Base-by-base conservation (phyloP, 2,888 invertebrate genomes). In the Boloria euphrosyne region DNA sequence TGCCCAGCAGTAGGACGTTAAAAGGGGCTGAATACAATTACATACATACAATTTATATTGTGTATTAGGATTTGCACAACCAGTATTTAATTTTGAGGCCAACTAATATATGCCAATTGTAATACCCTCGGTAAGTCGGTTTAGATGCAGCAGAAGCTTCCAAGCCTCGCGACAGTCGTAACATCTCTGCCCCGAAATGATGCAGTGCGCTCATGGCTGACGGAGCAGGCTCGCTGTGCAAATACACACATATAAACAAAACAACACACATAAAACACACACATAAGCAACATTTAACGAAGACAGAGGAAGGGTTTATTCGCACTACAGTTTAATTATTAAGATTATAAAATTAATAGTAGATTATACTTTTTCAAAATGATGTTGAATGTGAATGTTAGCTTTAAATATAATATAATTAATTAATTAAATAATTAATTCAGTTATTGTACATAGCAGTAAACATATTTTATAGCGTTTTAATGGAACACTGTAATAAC, bases 121-220 rank as follows among this genome's bases (percentile, higher is more conserved):
- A 38, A 84, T 91, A 92, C 91, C 91, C 91, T 90, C 83, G 85
- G 80, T 81, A 84, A 72, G 88, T 86, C 77, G 89, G 86, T 87
- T 90, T 90, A 76, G 85, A 83, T 72, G 86, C 89, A 76, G 91
- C 90, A 67, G 95, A 95, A 71, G 95, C 95, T 87, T 96, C 96
- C 76, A 97, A 90, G 70, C 97, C 96, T 71, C 96, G 93, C 31
- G 96, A 96, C 43, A 97, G 93, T 80, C 96, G 96, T 77, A 97
- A 93, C 96, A 97, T 96, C 93, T 97, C 96, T 47, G 96, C 96
- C 63, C 97, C 97, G 83, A 97, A 97, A 82, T 96, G 96, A 84
- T 96, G 96, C 79, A 97, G 92, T 66, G 97, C 97, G 43, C 96
- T 95, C 95, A 97, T 96, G 72, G 96, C 96, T 75, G 95, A 96